Evolutionary conservation across 2,888 invertebrate genomes (phyloP).

Genomic region (Phanerotoma sp.): DNA sequence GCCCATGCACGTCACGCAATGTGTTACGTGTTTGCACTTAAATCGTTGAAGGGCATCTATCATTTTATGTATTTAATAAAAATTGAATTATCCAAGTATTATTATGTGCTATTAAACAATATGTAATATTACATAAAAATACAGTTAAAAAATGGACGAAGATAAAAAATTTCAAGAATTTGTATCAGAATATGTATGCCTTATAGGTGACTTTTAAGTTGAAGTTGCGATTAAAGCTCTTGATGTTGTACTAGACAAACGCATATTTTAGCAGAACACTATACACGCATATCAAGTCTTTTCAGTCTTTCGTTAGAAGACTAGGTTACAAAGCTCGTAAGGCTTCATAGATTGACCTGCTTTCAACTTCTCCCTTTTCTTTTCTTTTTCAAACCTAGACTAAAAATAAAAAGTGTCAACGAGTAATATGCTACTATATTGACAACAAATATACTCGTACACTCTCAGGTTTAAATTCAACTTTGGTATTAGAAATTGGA

Average conservation of each 20-base stretch:
- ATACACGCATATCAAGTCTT: not conserved
- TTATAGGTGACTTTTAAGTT: too few relatives aligned
- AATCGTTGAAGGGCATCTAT: not conserved
- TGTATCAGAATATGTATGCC: too few relatives aligned
- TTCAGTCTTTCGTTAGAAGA: not conserved
- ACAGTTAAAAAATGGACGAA: too few relatives aligned
- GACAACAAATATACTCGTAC: too few relatives aligned
- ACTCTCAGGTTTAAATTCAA: too few relatives aligned
- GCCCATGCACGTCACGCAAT: slow-evolving; percentile 11
- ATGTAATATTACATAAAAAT: too few relatives aligned
- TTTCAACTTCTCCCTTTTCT: not conserved
- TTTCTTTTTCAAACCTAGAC: not conserved
- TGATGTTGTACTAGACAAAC: too few relatives aligned
- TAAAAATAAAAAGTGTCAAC: not conserved
- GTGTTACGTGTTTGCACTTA: slow-evolving; percentile 5
- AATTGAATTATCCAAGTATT: not conserved
- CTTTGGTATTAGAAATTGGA: too few relatives aligned
- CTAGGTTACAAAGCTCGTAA: not conserved
- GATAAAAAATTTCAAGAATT: too few relatives aligned
- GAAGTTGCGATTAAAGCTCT: too few relatives aligned
- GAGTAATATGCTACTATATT: not conserved
- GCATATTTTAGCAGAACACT: not conserved
- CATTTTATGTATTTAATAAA: not conserved
- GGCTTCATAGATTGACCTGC: not conserved
- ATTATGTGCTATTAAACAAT: too few relatives aligned